These are phyloP conservation scores for Hecatera dysodea DNA, from an alignment of 2,888 invertebrate genomes.

Conservation along the genomic window DNA sequence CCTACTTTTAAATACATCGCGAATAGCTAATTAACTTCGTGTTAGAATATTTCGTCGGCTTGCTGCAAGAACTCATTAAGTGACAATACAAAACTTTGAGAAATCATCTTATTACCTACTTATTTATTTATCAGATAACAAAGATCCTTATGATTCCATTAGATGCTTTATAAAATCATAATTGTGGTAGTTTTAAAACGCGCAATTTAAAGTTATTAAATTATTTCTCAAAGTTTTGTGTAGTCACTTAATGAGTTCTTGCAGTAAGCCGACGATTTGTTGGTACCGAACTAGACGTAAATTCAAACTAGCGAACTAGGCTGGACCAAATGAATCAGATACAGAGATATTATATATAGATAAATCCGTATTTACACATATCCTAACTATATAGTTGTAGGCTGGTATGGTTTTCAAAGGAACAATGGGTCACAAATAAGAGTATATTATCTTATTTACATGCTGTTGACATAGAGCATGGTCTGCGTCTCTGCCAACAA, in stretches of 20 bases:
- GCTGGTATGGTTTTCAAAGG: neutral
- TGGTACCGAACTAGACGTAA: neutral
- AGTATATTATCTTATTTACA: constrained; percentile 26
- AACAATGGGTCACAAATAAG: constrained; percentile 8
- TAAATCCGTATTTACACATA: constrained; percentile 31
- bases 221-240: too few relatives aligned
- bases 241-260: too few relatives aligned
- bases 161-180: too few relatives aligned
- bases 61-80: too few relatives aligned
- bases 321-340: neutral
- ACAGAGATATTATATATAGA: neutral
- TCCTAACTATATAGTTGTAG: neutral
- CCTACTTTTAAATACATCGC: neutral
- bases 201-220: too few relatives aligned
- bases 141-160: too few relatives aligned
- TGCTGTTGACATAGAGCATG: constrained; percentile 13
- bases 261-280: too few relatives aligned
- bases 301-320: neutral
- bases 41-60: too few relatives aligned
- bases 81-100: too few relatives aligned
- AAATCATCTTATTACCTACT: too few relatives aligned
- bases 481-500: constrained; percentile 47
- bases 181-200: too few relatives aligned
- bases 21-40: neutral
- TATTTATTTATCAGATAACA: too few relatives aligned